phyloP scores from a whole-genome alignment of 2,113 vertebrate genomes.

The Micronisus gabar region DNA sequence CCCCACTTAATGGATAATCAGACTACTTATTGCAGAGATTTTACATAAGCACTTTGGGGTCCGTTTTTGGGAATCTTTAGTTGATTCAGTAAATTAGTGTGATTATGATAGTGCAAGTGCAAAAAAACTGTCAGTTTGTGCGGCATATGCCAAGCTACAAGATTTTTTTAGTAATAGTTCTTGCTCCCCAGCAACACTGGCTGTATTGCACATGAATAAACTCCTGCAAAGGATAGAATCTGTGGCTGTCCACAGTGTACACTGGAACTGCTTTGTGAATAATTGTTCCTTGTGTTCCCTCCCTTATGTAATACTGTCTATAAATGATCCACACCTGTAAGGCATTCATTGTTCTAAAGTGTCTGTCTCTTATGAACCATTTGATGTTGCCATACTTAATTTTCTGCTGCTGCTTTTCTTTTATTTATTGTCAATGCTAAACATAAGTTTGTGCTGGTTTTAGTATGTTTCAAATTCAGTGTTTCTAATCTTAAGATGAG shows the following conservation, averaged over 20 bases:
- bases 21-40: slow-evolving; percentile 13
- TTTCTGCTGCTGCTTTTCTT: background rate
- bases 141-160: background rate
- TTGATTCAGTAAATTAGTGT: background rate
- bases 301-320: accelerated
- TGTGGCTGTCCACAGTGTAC: background rate
- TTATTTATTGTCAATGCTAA: background rate
- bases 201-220: background rate
- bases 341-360: background rate
- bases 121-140: background rate
- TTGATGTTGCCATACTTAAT: background rate
- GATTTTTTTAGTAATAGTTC: background rate
- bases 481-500: background rate
- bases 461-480: background rate
- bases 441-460: background rate
- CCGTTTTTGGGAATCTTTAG: background rate
- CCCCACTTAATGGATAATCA: slow-evolving; percentile 35
- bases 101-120: background rate
- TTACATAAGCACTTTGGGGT: slow-evolving; percentile 17
- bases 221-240: background rate
- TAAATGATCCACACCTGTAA: background rate
- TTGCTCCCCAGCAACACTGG: background rate
- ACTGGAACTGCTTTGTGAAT: background rate
- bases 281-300: background rate
- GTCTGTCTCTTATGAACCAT: background rate